Evolutionary conservation across 2,888 invertebrate species (phyloP).

Genomic region (Crematogaster levior): DNA sequence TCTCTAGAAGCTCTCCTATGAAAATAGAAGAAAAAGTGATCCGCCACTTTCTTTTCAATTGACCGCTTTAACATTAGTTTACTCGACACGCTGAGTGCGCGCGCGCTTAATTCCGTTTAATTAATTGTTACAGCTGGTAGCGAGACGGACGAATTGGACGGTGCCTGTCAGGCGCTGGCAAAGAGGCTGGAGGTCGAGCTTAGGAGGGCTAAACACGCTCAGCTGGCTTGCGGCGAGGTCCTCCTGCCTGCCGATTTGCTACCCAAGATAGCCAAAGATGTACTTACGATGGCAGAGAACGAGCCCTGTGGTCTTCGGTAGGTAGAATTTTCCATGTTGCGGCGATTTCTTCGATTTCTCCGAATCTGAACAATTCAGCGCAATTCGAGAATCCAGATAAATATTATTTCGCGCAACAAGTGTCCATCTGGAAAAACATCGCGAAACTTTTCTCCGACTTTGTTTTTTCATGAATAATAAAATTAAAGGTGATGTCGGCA

Average conservation of each 20-base stretch:
- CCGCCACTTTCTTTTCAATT: conserved; percentile 20
- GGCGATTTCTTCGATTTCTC: background rate
- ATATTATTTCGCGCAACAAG: conserved; percentile 33
- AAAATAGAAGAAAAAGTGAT: conserved; percentile 11
- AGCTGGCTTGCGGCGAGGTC: conserved; percentile 94
- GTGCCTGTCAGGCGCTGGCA: conserved; percentile 90
- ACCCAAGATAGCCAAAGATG: conserved; percentile 92
- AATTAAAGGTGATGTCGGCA: background rate
- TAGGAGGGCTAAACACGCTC: conserved; percentile 92
- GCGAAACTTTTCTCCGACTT: background rate
- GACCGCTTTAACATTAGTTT: conserved; percentile 6
- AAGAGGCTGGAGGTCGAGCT: conserved; percentile 92
- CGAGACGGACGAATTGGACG: conserved; percentile 86
- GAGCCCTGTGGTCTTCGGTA: conserved; percentile 95
- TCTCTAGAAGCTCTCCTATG: too few species aligned
- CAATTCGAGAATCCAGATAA: conserved; percentile 4
- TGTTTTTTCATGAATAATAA: background rate
- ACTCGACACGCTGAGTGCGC: background rate
- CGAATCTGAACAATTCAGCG: background rate
- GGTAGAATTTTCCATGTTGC: conserved; percentile 37
- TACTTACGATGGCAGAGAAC: conserved; percentile 93
- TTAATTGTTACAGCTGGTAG: conserved; percentile 83
- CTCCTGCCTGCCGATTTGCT: conserved; percentile 94
- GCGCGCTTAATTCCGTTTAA: conserved; percentile 27
- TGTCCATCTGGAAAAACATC: conserved; percentile 14